Evolutionary conservation across 2,888 invertebrate genomes (phyloP).

Genomic region (Melinaea marsaeus): DNA sequence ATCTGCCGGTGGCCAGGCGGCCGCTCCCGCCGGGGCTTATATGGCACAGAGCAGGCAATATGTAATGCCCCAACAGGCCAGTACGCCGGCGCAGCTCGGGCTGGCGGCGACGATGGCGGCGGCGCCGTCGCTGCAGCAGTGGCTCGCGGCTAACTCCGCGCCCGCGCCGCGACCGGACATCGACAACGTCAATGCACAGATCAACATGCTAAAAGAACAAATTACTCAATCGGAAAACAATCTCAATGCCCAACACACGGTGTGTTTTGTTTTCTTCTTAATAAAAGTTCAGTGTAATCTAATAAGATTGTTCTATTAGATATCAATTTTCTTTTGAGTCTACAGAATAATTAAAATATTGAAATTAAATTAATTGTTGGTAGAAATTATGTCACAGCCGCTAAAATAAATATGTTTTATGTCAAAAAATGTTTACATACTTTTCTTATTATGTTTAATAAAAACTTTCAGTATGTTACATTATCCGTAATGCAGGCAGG

Average conservation of each 20-base stretch:
- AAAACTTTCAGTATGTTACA: conserved; percentile 21
- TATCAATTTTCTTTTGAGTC: too few species aligned
- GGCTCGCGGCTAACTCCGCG: conserved; percentile 66
- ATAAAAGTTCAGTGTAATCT: neutral
- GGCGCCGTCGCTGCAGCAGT: conserved; percentile 69
- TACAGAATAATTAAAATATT: too few species aligned
- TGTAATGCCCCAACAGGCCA: conserved; percentile 78
- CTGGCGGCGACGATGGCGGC: conserved; percentile 75
- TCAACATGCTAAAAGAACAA: conserved; percentile 91
- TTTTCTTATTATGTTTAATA: neutral
- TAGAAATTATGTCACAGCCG: too few species aligned
- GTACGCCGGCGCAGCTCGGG: conserved; percentile 77
- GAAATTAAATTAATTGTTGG: too few species aligned
- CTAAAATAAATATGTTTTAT: conserved; percentile 3
- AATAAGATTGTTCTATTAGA: too few species aligned
- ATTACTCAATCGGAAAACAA: conserved; percentile 97
- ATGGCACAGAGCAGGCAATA: conserved; percentile 78
- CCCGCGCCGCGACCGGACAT: conserved; percentile 53
- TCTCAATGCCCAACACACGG: conserved; percentile 95
- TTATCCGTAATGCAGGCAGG: conserved; percentile 17
- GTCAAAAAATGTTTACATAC: conserved; percentile 12
- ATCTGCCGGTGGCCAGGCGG: conserved; percentile 77
- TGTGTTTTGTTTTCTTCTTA: conserved; percentile 54
- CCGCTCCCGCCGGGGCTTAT: conserved; percentile 75
- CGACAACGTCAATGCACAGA: conserved; percentile 84